Conservation (phyloP, 2,888 invertebrate species). For the Zootermopsis nevadensis region DNA sequence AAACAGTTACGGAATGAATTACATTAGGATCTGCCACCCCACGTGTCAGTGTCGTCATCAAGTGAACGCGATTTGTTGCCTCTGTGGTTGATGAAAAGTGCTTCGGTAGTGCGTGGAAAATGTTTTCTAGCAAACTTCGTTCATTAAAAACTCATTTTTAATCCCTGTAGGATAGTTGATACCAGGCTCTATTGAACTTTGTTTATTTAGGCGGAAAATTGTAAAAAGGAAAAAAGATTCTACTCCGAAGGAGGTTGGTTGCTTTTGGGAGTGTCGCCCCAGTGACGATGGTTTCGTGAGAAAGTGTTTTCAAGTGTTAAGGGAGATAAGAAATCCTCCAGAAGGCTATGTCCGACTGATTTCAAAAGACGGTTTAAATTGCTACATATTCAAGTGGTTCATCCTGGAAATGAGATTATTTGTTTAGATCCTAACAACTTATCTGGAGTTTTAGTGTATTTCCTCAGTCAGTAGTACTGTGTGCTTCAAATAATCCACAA, state of each 20-base stretch:
- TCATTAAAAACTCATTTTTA: constrained; percentile 31
- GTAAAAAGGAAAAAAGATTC: not conserved
- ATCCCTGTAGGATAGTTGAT: not conserved
- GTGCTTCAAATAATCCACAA: too few species aligned
- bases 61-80: too few species aligned
- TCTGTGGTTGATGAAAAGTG: not conserved
- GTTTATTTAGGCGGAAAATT: constrained; percentile 21
- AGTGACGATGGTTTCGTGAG: not conserved
- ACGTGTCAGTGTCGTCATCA: too few species aligned
- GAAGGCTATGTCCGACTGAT: not conserved
- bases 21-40: too few species aligned
- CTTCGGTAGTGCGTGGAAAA: not conserved
- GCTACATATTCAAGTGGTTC: not conserved
- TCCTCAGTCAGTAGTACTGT: too few species aligned
- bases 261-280: not conserved
- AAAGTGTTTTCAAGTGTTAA: constrained; percentile 2
- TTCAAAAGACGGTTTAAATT: not conserved
- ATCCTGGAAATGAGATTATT: too few species aligned
- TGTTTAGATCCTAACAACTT: too few species aligned
- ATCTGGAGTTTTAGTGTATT: too few species aligned
- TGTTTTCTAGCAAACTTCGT: constrained; percentile 20
- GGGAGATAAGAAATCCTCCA: not conserved
- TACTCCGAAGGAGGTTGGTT: not conserved
- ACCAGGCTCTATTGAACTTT: constrained; percentile 4
- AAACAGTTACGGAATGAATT: too few species aligned